Evolutionary conservation across 2,888 invertebrate genomes (phyloP), one percentile per base, ranked within the genome.

Genomic region (Hirtodrosophila trivittata): DNA sequence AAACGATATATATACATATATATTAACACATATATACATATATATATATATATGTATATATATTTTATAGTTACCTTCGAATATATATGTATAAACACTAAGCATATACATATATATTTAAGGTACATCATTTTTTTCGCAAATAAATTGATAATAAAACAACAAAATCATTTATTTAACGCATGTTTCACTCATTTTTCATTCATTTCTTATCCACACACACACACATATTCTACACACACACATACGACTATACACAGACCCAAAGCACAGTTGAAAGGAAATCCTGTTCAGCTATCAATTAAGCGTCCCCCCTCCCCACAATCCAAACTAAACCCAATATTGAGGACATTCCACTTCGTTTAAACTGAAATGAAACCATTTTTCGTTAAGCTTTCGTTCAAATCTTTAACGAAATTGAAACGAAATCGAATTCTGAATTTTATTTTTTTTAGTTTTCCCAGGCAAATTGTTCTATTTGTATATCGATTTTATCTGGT

Each of bases 111-210:
- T 50, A 35, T 49, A 60, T 60, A 39, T 52, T 35, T 35, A 30
- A 43, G 26, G 18, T 47, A 57, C 38, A 52, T 71, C 35, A 59
- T 51, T 70, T 75, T 71, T 74, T 74, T 71, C 62, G 57, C 67
- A 60, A 74, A 74, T 74, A 75, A 77, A 67, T 69, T 52, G 47
- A 71, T 46, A 54, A 10, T 57, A 55, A 50, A 50, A 7, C 37
- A 68, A 38, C 50, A 58, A 41, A 10, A 57, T 72, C 30, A 74
- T 55, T 62, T 50, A 66, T 39, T 54, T 49, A 28, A 32, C 30
- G 62, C 74, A 70, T 73, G 57, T 68, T 68, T 70, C 66, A 75
- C 30, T 71, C 52, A 66, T 60, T 41, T 28, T 57, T 38, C 52
- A 41, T 25, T 21, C 18, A 21, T 21, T 21, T 21, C 18, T 32